These are phyloP conservation scores for Engystomops pustulosus DNA, from an alignment of 2,113 vertebrate species.

Conservation along the genomic window DNA sequence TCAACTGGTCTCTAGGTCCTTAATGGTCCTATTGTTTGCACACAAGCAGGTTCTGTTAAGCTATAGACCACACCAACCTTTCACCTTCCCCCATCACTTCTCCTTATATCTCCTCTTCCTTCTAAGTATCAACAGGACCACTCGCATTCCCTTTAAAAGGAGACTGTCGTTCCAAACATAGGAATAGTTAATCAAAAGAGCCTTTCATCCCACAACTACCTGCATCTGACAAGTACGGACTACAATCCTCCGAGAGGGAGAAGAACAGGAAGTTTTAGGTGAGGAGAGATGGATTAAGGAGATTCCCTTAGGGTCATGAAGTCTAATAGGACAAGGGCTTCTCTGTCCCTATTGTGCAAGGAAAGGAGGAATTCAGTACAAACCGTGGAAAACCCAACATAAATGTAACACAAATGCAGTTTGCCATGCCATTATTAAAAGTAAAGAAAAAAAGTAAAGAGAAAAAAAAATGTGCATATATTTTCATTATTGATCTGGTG, in stretches of 20 bases:
- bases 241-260: not conserved
- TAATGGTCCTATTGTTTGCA: conserved; percentile 53
- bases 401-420: too few relatives aligned
- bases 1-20: conserved; percentile 12
- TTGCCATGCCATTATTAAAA: too few relatives aligned
- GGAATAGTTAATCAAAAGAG: conserved; percentile 35
- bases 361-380: not conserved
- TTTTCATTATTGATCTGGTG: too few relatives aligned
- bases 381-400: not conserved
- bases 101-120: not conserved
- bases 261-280: not conserved
- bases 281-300: not conserved
- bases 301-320: not conserved
- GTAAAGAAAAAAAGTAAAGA: too few relatives aligned
- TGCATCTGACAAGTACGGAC: conserved; percentile 30
- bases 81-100: not conserved
- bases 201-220: conserved; percentile 39
- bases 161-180: conserved; percentile 21
- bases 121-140: conserved; percentile 37
- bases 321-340: not conserved
- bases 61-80: not conserved
- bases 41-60: conserved; percentile 45
- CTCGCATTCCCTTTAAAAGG: conserved; percentile 34
- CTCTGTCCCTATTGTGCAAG: not conserved
- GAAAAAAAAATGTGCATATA: too few relatives aligned